Percentiles rank a stretch among this genome's conserved stretches.
Conservation (phyloP, 2,888 invertebrate genomes). For the Girardia tigrina region DNA sequence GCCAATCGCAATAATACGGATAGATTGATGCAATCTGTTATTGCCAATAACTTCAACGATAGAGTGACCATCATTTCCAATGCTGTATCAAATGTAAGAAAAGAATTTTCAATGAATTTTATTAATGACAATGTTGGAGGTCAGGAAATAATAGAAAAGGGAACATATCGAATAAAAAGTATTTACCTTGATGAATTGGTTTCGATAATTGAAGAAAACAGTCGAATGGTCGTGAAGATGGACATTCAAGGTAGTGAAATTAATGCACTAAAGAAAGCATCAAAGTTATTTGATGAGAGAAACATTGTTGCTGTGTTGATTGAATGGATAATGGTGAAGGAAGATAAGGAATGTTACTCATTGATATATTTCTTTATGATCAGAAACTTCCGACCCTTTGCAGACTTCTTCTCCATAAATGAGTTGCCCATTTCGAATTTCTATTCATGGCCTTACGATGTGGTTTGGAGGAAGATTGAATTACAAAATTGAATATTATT, state of each 20-base stretch:
- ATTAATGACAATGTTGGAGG: too few species aligned
- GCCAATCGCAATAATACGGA: too few species aligned
- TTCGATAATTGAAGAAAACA: not conserved
- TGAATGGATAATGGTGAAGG: not conserved
- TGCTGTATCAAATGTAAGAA: too few species aligned
- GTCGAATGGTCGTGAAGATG: not conserved
- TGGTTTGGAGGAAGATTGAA: not conserved
- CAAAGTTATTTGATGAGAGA: not conserved
- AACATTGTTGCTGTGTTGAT: not conserved
- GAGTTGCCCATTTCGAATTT: not conserved
- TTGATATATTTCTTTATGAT: not conserved
- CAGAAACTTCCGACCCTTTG: not conserved
- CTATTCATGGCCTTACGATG: not conserved
- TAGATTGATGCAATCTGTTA: too few species aligned
- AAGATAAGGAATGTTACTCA: not conserved
- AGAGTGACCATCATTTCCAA: too few species aligned
- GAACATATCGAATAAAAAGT: too few species aligned
- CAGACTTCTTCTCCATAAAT: not conserved
- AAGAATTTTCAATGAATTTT: too few species aligned
- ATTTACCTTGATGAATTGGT: not conserved
- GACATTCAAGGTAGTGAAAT: slow-evolving; percentile 12
- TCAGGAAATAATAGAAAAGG: too few species aligned
- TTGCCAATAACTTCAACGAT: too few species aligned
- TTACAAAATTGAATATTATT: too few species aligned
- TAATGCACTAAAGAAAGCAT: not conserved